These are phyloP conservation scores for Abrostola tripartita DNA, from an alignment of 2,888 invertebrate genomes.

Conservation along the genomic window DNA sequence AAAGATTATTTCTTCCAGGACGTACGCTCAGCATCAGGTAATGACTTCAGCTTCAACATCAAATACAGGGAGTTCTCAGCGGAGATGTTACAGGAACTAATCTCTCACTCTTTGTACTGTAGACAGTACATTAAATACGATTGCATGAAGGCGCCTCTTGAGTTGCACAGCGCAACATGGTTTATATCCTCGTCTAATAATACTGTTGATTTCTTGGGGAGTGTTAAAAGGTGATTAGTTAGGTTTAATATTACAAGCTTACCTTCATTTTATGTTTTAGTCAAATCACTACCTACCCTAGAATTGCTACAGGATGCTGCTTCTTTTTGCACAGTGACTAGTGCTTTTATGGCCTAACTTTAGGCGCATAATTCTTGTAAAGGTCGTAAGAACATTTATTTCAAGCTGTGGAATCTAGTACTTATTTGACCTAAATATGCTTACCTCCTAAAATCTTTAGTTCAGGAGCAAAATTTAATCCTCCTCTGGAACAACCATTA, in stretches of 20 bases:
- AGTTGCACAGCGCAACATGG: slow-evolving; percentile 96
- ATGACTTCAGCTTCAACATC: slow-evolving; percentile 95
- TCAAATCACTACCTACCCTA: too few relatives aligned
- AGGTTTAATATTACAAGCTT: not conserved
- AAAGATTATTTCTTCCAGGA: slow-evolving; percentile 83
- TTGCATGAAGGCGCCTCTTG: slow-evolving; percentile 95
- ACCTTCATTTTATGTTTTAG: slow-evolving; percentile 3
- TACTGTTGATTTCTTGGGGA: slow-evolving; percentile 95
- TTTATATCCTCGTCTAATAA: slow-evolving; percentile 94
- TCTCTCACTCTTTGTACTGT: slow-evolving; percentile 96
- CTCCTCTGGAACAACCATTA: too few relatives aligned
- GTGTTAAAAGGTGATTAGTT: slow-evolving; percentile 90
- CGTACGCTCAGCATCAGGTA: slow-evolving; percentile 93
- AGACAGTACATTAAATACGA: slow-evolving; percentile 97
- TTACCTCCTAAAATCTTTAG: too few relatives aligned
- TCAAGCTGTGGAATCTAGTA: not conserved
- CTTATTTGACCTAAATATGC: too few relatives aligned
- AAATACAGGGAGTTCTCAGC: slow-evolving; percentile 96
- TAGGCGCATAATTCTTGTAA: not conserved
- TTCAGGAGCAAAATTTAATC: too few relatives aligned
- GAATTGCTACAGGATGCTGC: too few relatives aligned
- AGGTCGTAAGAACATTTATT: not conserved
- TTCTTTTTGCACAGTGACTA: too few relatives aligned
- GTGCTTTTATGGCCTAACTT: too few relatives aligned
- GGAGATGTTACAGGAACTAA: slow-evolving; percentile 96